These are phyloP conservation scores for Pecten maximus DNA, from an alignment of 2,888 invertebrate species.

Conservation along the genomic window DNA sequence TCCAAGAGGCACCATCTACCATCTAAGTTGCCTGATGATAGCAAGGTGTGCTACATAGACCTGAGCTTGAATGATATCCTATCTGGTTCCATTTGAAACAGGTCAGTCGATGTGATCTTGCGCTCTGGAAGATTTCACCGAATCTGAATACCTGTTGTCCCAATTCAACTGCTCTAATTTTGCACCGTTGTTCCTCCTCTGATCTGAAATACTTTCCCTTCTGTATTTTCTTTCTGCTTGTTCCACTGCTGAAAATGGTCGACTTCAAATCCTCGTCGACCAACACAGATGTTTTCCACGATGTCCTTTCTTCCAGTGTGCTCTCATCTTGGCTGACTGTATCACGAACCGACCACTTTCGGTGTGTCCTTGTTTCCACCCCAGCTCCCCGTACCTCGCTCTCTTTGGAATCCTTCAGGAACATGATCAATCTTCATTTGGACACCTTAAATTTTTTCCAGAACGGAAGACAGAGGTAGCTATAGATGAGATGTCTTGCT, in stretches of 20 bases:
- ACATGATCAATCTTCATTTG: too few species aligned
- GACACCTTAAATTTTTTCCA: too few species aligned
- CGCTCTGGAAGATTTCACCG: constrained; percentile 42
- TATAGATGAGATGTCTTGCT: too few species aligned
- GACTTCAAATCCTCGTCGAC: background rate
- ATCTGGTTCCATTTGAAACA: constrained; percentile 47
- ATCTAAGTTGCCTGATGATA: constrained; percentile 44
- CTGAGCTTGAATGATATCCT: constrained; percentile 48
- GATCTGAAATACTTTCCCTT: background rate
- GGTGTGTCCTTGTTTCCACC: too few species aligned
- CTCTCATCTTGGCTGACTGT: background rate
- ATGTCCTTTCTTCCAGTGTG: background rate
- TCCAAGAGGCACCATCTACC: constrained; percentile 39
- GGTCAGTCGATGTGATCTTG: constrained; percentile 46
- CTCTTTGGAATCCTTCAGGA: too few species aligned
- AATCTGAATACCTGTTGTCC: constrained; percentile 42
- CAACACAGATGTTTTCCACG: background rate
- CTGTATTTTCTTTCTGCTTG: background rate
- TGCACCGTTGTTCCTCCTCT: constrained; percentile 23
- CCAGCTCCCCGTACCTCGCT: too few species aligned
- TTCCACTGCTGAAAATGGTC: background rate
- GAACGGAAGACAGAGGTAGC: too few species aligned
- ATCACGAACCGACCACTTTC: too few species aligned
- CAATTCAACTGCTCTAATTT: constrained; percentile 40
- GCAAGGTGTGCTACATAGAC: constrained; percentile 48